Evolutionary conservation across 2,888 invertebrate genomes (phyloP).

Genomic region (Sphaerophoria rueppellii): DNA sequence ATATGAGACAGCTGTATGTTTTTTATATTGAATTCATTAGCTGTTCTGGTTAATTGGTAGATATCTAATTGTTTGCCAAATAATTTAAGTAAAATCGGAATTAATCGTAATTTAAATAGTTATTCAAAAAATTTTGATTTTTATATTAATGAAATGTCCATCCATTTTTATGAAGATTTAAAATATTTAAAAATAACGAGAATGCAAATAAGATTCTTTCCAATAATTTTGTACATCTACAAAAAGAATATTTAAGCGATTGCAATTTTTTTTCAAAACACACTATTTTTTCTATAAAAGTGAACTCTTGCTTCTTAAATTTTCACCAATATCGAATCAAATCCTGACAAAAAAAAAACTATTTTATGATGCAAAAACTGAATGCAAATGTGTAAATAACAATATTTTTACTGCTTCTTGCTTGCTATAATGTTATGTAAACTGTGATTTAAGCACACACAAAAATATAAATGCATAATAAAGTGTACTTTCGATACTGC

Average conservation of each 20-base stretch:
- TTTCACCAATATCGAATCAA: slow-evolving; percentile 15
- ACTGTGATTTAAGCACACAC: slow-evolving; percentile 62
- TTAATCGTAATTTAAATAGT: slow-evolving; percentile 4
- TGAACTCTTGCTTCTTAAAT: slow-evolving; percentile 33
- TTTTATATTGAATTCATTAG: slow-evolving; percentile 5
- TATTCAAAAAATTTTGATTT: slow-evolving; percentile 14
- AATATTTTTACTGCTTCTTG: slow-evolving; percentile 33
- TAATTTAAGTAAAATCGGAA: slow-evolving; percentile 11
- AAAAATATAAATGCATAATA: slow-evolving; percentile 53
- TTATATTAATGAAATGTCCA: slow-evolving; percentile 60
- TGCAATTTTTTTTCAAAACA: slow-evolving; percentile 3
- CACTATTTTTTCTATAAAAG: slow-evolving; percentile 8
- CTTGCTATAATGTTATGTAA: slow-evolving; percentile 57
- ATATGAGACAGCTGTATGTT: slow-evolving; percentile 31
- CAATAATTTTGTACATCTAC: slow-evolving; percentile 57
- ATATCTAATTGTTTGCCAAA: slow-evolving; percentile 6
- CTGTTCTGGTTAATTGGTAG: slow-evolving; percentile 19
- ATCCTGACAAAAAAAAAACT: not conserved
- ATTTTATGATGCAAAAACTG: slow-evolving; percentile 9
- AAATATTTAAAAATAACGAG: slow-evolving; percentile 29
- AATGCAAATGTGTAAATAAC: slow-evolving; percentile 52
- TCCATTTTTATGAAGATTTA: slow-evolving; percentile 67
- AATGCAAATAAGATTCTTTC: slow-evolving; percentile 52
- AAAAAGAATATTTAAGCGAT: slow-evolving; percentile 37
- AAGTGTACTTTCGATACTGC: slow-evolving; percentile 57